These are phyloP conservation scores for Lepisosteus oculatus DNA, from an alignment of 2,113 vertebrate species.

Conservation along the genomic window DNA sequence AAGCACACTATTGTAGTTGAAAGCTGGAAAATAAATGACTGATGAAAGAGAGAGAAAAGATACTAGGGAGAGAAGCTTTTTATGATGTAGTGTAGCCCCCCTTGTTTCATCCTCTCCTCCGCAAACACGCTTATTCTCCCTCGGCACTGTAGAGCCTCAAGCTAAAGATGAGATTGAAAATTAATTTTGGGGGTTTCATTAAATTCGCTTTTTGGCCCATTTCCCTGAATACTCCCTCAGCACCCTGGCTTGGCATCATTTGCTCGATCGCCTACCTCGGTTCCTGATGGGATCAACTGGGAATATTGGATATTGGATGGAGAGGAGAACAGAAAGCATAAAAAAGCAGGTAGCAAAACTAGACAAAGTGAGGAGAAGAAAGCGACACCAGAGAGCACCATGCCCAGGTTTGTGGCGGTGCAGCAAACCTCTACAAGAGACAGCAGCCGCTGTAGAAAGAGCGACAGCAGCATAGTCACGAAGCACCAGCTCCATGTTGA, in stretches of 20 bases:
- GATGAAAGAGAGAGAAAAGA: conserved; percentile 32
- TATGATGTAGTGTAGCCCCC: conserved; percentile 14
- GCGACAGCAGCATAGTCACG: no score
- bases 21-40: conserved; percentile 28
- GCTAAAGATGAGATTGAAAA: conserved; percentile 64
- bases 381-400: no score
- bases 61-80: conserved; percentile 23
- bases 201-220: conserved; percentile 63
- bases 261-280: conserved; percentile 11
- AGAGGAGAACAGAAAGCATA: not conserved
- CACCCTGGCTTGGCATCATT: conserved; percentile 35
- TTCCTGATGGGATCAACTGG: not conserved
- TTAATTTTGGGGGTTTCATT: conserved; percentile 65
- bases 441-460: no score
- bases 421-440: no score
- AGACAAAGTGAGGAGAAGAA: no score
- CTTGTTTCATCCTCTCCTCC: conserved; percentile 17
- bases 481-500: no score
- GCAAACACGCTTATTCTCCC: conserved; percentile 33
- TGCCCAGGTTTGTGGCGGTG: no score
- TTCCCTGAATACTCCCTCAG: conserved; percentile 60
- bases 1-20: conserved; percentile 43
- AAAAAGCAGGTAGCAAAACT: no score
- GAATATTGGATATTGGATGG: not conserved
- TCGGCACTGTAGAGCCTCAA: conserved; percentile 43